Base-by-base conservation (phyloP, 2,113 vertebrate genomes). In the Pimephales promelas region DNA sequence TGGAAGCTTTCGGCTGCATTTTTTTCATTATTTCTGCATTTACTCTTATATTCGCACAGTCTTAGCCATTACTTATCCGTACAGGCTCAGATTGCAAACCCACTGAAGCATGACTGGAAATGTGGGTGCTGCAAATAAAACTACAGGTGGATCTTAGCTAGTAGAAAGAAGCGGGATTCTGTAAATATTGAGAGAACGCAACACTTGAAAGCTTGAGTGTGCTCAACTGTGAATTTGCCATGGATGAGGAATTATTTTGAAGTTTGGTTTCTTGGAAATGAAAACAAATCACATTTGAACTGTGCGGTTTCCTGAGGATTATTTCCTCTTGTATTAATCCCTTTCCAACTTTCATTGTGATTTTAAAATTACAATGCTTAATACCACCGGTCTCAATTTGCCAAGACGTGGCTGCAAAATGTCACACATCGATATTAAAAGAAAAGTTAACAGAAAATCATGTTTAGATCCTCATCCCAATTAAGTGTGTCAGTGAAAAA, bases 11-110 rank as follows among this genome's bases (percentile, higher is more conserved):
- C 24, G 57, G 22, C 81, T 31, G 47, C 10, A n/a, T 79, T 79
- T 18, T 18, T 31, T 70, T 61, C 61, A 80, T 68, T 28, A 66
- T n/a, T 68, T 56, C 18, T 83, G 52, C 49, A 61, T 77, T 47
- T 43, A 79, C 84, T 54, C 47, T 49, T 14, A 56, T 79, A n/a
- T 75, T 73, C 2, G 56, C 34, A 73, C 79, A 83, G 68, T 57
- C 71, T 71, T 18, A 31, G 71, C 73, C 74, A 87, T 82, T 84
- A 82, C 74, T 87, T 78, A 81, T 64, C 49, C 75, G 2, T 79
- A 68, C 56, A 57, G 47, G 36, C 82, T 62, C 62, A 74, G 78
- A 85, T 24, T 83, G 47, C 68, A 73, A 78, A 84, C 8, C 66
- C 34, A 72, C 43, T 84, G 62, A 24, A 84, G 83, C 73, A 64